Base-by-base conservation (phyloP, 1,140 invertebrate species). In the Drosophila nikananu region DNA sequence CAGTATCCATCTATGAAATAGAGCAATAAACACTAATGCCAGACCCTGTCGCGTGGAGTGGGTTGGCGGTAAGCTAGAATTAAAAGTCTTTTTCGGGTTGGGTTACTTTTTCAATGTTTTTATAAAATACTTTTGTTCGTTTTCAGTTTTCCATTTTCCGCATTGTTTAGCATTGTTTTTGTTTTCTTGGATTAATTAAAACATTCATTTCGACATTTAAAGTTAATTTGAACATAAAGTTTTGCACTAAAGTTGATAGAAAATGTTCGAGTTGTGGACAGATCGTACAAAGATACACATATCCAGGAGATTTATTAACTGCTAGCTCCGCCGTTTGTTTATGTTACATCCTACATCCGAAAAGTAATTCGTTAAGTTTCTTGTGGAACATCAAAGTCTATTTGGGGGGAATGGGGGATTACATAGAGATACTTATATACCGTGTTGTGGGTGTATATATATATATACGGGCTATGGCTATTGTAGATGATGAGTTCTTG, bases 201-300 rank as follows among this genome's bases (percentile, higher is more conserved):
- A 87, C 86, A 87, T 89, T 87, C 83, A 87, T 89, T 87, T 87
- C 83, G 83, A 87, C 81, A 87, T 87, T 89, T 84, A 81, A 89
- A 81, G 77, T 89, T 87, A 87, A 87, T 87, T 87, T 87, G 81
- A 89, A 89, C 83, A 90, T 89, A 87, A 87, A 87, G 65, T 89
- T 83, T 84, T 87, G 86, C 84, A 87, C 83, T 89, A 87, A 87
- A 87, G 77, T 78, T 67, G 52, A 86, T 83, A 86, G 80, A 86
- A 87, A 86, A 80, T 62, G 66, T 80, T 64, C 21, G 79, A 67
- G 55, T 77, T 62, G 27, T 57, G 73, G 75, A 77, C 75, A 75
- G 67, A 35, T 54, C 72, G 72, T 75, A 75, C 70, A 75, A 74
- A 75, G 72, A 64, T 75, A 55, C 72, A 71, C 49, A 71, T 71